phyloP scores from a whole-genome alignment of 2,113 vertebrate species.

The Dinomys branickii region DNA sequence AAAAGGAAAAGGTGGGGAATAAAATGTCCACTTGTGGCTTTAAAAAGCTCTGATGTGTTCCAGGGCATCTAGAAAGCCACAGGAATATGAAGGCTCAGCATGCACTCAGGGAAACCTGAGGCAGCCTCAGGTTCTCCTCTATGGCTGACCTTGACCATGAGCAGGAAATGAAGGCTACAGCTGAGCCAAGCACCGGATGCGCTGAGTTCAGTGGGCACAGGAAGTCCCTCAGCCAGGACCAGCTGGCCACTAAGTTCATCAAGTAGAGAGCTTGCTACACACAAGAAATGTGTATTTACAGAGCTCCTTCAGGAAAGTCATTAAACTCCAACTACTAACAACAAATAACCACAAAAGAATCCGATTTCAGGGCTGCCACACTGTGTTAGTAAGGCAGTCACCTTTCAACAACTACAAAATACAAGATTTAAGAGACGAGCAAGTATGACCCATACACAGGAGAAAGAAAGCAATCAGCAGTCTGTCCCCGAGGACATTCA shows the following conservation, averaged over 20 bases:
- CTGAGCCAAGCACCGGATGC: too few relatives aligned
- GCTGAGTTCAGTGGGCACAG: background rate
- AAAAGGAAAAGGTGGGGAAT: background rate
- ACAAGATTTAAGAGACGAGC: background rate
- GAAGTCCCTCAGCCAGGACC: background rate
- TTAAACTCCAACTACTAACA: background rate
- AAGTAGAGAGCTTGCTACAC: background rate
- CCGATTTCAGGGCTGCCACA: background rate
- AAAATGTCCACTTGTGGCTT: background rate
- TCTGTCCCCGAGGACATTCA: background rate
- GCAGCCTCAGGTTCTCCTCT: background rate
- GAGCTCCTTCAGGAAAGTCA: background rate
- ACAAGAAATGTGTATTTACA: background rate
- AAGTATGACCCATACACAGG: background rate
- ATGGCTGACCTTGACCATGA: background rate
- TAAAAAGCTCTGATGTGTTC: background rate
- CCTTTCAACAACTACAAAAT: slow-evolving; percentile 21
- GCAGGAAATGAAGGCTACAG: background rate
- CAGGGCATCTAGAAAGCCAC: background rate
- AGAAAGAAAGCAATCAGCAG: background rate
- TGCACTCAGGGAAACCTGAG: background rate
- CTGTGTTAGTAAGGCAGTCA: background rate
- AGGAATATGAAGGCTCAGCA: background rate
- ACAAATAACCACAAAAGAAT: background rate
- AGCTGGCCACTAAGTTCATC: background rate